Evolutionary conservation across 2,797 vertebrate species (phyloP), one percentile per base, ranked within the genome.

Genomic region (Ceryle rudis): DNA sequence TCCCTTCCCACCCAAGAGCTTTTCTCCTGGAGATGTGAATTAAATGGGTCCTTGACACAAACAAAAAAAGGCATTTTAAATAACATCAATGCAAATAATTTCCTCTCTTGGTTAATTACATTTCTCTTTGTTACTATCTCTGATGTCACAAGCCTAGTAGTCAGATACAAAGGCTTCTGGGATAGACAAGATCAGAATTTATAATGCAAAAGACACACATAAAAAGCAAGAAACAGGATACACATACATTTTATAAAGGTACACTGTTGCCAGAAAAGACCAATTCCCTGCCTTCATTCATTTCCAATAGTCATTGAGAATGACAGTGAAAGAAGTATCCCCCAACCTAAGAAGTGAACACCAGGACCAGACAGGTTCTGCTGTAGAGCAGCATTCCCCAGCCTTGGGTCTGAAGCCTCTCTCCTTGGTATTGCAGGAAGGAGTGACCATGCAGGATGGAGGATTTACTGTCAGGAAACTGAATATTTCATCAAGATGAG

Each of bases 31-130:
- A 81, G 74, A 92, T 37, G 23, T 35, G 64, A 96, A 85, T 83
- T 80, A 92, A 96, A 91, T 52, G 42, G 52, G 78, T 67, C 64
- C 71, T 96, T 85, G 49, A 94, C 41, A 77, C 52, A 93, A 92
- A 90, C 37, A 69, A 79, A 79, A 95, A 82, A 89, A 70, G 28
- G 41, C 49, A 84, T 86, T 93, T 92, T 84, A 96, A 92, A 74
- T 70, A 93, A 86, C 28, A 51, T 11, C 39, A 86, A 94, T 86
- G 67, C 25, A 95, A 95, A 67, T 86, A 6, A 77, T 55, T 92
- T 95, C 55, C 47, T 49, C 46, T 90, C 71, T 87, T 81, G 66
- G 60, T 89, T 79, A 94, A 95, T 89, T 75, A 89, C 46, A 72
- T 28, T 89, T 93, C 46, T 86, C 13, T 81, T 93, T 47, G 22